Conservation (phyloP, 1,140 invertebrate genomes). For the Eueides isabella region DNA sequence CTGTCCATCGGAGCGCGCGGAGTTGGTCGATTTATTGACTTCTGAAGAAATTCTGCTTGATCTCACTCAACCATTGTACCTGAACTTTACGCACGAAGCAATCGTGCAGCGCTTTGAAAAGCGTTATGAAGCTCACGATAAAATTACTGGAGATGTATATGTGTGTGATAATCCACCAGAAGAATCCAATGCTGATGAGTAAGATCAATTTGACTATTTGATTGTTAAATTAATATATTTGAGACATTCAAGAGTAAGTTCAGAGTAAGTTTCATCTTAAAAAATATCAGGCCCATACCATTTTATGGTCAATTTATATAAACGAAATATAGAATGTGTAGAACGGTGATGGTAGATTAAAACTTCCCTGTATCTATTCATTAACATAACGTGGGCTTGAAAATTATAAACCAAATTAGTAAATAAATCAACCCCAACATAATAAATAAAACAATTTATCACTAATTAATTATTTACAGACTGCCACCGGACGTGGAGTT, state of each 20-base stretch:
- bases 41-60: slow-evolving; percentile 89
- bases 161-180: slow-evolving; percentile 84
- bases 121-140: slow-evolving; percentile 86
- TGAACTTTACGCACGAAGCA: slow-evolving; percentile 90
- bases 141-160: slow-evolving; percentile 90
- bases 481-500: slow-evolving; percentile 86
- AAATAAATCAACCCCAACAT: no score
- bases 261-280: no score
- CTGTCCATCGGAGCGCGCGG: slow-evolving; percentile 88
- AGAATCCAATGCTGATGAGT: slow-evolving; percentile 82
- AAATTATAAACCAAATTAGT: no score
- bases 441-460: not conserved
- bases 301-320: no score
- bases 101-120: slow-evolving; percentile 88
- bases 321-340: no score
- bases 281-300: no score
- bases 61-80: slow-evolving; percentile 89
- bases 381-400: no score
- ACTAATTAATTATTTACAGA: slow-evolving; percentile 56
- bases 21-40: slow-evolving; percentile 86
- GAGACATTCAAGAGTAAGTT: not conserved
- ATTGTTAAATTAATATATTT: not conserved
- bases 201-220: slow-evolving; percentile 40
- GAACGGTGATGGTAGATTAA: no score
- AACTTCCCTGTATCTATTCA: no score